These are phyloP conservation scores for Lateolabrax maculatus DNA, from an alignment of 2,797 vertebrate genomes.

Conservation along the genomic window DNA sequence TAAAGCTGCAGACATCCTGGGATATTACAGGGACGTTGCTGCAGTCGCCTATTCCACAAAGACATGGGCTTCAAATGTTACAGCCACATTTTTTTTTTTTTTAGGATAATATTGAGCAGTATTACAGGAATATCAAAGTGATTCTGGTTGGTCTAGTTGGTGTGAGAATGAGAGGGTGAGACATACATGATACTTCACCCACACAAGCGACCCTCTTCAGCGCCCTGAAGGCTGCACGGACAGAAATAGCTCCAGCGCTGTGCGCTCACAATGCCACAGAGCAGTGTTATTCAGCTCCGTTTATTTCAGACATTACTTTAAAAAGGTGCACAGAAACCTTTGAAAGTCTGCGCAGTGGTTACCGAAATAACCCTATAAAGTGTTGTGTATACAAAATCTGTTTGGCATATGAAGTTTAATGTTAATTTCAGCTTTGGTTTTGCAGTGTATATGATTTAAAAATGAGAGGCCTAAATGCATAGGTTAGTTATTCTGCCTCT, in stretches of 20 bases:
- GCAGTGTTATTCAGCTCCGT: slow-evolving; percentile 12
- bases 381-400: background rate
- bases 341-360: background rate
- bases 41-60: fast-evolving
- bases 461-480: too few species aligned
- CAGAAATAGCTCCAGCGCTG: slow-evolving; percentile 58
- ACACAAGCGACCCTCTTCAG: slow-evolving; percentile 52
- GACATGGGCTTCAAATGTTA: background rate
- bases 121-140: background rate
- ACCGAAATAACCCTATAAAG: too few species aligned
- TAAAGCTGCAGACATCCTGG: background rate
- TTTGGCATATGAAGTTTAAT: too few species aligned
- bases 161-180: slow-evolving; percentile 32
- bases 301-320: background rate
- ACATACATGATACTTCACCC: slow-evolving; percentile 29
- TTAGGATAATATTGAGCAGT: background rate
- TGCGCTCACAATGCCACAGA: slow-evolving; percentile 32
- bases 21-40: background rate
- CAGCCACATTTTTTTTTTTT: background rate
- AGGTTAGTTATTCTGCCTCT: too few species aligned
- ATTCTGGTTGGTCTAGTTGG: background rate
- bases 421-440: background rate
- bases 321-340: background rate
- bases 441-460: background rate
- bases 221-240: slow-evolving; percentile 53